Evolutionary conservation across 2,888 invertebrate species (phyloP).

Genomic region (Thyatira batis): DNA sequence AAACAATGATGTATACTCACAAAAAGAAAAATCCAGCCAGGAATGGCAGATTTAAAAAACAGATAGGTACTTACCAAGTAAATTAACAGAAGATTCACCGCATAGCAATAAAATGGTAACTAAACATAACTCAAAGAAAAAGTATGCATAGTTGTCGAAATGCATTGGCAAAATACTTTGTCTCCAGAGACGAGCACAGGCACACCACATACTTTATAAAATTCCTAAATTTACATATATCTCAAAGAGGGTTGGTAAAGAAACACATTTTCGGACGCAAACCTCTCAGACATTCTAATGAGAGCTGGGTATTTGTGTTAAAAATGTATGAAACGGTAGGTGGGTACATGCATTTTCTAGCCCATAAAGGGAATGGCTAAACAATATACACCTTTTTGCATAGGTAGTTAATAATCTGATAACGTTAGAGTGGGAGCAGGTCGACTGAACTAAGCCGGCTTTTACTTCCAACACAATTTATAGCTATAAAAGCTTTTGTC

Average conservation of each 20-base stretch:
- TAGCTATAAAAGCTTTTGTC: not conserved
- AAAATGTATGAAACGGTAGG: constrained; percentile 31
- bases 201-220: not conserved
- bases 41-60: too few relatives aligned
- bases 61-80: too few relatives aligned
- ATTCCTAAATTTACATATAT: constrained; percentile 53
- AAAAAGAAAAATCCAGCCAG: too few relatives aligned
- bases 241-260: constrained; percentile 55
- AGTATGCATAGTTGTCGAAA: not conserved
- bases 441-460: not conserved
- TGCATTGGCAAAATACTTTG: not conserved
- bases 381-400: not conserved
- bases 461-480: not conserved
- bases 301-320: constrained; percentile 50
- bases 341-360: not conserved
- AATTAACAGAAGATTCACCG: not conserved
- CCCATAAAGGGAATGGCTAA: not conserved
- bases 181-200: not conserved
- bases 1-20: too few relatives aligned
- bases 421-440: not conserved
- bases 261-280: constrained; percentile 51
- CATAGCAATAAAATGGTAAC: not conserved
- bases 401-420: not conserved
- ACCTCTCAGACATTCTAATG: constrained; percentile 71
- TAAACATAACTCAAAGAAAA: not conserved